A percentile compares a stretch with the other conserved stretches of the same genome.
Evolutionary conservation across 2,113 vertebrate species (phyloP).

Genomic region (Coregonus clupeaformis): DNA sequence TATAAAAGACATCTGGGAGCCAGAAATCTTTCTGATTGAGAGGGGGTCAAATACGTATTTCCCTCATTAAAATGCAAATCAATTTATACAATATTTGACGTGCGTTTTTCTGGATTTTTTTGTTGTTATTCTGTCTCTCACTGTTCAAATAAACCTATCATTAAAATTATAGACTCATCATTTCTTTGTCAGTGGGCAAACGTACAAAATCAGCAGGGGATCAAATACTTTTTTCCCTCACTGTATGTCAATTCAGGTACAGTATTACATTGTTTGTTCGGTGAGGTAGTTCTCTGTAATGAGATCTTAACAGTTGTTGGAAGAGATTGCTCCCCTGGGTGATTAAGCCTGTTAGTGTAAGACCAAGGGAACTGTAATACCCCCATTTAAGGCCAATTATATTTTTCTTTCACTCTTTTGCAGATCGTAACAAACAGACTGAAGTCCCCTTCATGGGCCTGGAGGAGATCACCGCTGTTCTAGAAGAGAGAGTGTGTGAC

Average conservation of each 20-base stretch:
- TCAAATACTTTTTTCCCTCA: too few relatives aligned
- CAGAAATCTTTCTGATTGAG: too few relatives aligned
- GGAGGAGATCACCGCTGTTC: conserved; percentile 82
- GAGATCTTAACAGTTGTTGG: conserved; percentile 35
- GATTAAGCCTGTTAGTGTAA: conserved; percentile 21
- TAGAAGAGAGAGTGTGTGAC: conserved; percentile 81
- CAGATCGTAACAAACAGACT: conserved; percentile 80
- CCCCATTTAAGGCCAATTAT: conserved; percentile 45
- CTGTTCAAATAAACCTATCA: too few relatives aligned
- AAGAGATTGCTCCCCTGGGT: conserved; percentile 28
- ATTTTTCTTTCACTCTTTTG: conserved; percentile 40
- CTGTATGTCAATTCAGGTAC: neutral
- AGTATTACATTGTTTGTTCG: conserved; percentile 16
- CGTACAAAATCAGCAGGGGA: too few relatives aligned
- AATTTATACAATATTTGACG: too few relatives aligned
- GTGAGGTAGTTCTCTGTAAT: conserved; percentile 37
- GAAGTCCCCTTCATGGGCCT: conserved; percentile 83
- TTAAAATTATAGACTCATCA: too few relatives aligned
- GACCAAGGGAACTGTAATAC: conserved; percentile 29
- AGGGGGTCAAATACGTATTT: too few relatives aligned
- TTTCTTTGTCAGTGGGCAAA: too few relatives aligned
- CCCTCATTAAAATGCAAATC: too few relatives aligned
- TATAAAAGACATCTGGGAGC: too few relatives aligned
- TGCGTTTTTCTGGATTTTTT: too few relatives aligned
- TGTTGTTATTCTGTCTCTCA: too few relatives aligned